phyloP scores from a whole-genome alignment of 2,797 vertebrate genomes.

The Heterohyrax brucei region DNA sequence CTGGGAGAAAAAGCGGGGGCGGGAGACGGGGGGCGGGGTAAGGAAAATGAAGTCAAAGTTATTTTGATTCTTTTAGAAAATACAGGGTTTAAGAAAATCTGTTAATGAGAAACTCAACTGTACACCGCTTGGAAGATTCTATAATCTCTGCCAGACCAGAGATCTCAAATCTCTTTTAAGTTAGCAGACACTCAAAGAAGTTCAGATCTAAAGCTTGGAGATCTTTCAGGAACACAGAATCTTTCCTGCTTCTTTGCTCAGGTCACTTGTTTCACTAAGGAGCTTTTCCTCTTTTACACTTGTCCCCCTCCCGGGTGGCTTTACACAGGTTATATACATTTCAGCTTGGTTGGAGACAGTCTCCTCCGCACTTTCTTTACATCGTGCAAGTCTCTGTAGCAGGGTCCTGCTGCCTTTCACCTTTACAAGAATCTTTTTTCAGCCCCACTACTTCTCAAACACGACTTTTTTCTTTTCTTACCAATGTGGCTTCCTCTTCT shows the following conservation, averaged over 20 bases:
- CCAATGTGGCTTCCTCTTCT: neutral
- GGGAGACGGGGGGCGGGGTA: too few species aligned
- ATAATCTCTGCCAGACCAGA: neutral
- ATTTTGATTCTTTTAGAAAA: constrained; percentile 39
- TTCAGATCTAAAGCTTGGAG: neutral
- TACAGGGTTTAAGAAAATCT: neutral
- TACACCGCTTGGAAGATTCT: neutral
- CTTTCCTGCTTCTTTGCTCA: neutral
- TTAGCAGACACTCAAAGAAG: constrained; percentile 10
- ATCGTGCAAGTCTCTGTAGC: neutral
- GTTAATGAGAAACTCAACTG: constrained; percentile 10
- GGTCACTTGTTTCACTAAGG: neutral
- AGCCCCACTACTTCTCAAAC: neutral
- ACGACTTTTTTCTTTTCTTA: neutral
- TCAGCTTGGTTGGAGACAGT: neutral
- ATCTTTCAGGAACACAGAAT: neutral
- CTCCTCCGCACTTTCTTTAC: too few species aligned
- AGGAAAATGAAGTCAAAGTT: constrained; percentile 15
- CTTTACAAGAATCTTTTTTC: neutral
- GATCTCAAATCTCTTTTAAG: neutral
- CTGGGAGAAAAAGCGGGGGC: constrained; percentile 49
- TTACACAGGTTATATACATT: neutral
- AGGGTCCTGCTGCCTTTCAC: neutral
- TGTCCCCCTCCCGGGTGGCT: neutral
- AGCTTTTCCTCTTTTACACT: neutral